Evolutionary conservation across 2,797 vertebrate species (phyloP), one percentile per base, ranked within the genome.

Genomic region (Lutjanus argentimaculatus): DNA sequence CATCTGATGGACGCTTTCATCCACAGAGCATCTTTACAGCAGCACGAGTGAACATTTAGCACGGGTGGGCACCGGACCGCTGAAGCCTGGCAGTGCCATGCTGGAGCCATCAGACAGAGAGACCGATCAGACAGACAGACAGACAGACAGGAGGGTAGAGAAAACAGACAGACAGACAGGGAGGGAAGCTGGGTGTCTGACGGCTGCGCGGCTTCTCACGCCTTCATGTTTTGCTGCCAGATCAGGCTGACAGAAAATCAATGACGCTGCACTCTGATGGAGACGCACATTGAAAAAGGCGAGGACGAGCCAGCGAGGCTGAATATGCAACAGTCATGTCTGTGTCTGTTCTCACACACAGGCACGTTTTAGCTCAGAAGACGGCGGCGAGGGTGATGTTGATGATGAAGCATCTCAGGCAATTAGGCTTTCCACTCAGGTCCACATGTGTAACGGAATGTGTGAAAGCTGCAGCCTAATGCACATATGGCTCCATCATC

Each of bases 201-300:
- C 80, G 79, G 85, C 90, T 92, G 92, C 83, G 22, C 52, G 45
- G 75, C 77, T 91, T 92, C 93, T 92, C 91, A 90, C 80, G 87
- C 88, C 76, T 81, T 90, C 88, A 80, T 81, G 82, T 83, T 83
- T 81, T 75, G 73, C 85, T 85, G 84, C 73, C 88, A 73, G 81
- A 93, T 94, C 80, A 84, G 78, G 83, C 88, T 90, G 93, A 91
- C 90, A 92, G 82, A 85, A 94, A 94, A 94, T 94, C 92, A 90
- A 92, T 95, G 91, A 85, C 59, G 83, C 74, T 88, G 87, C 90
- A 90, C 78, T 91, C 88, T 88, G 22, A 49, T 10, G 45, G 80
- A 93, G 82, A 72, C 72, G 67, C 89, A 42, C 77, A 30, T 2
- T 12, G 51, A 22, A 77, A 80, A 69, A 56, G 53, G 77, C 25